Evolutionary conservation across 2,888 invertebrate species (phyloP).

Genomic region (Plagodis pulveraria): DNA sequence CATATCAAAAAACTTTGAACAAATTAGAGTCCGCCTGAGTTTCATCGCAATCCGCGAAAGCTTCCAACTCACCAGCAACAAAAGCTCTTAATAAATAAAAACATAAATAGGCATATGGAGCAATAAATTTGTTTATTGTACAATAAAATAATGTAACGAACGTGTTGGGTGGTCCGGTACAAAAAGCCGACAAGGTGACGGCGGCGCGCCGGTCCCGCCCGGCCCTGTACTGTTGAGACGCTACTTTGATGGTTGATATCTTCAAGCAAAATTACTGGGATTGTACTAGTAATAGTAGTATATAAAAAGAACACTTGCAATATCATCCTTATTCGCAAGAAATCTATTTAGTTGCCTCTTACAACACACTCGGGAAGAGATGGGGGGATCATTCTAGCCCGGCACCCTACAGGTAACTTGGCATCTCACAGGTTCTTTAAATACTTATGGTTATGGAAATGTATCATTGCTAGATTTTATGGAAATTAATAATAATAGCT

Average conservation of each 20-base stretch:
- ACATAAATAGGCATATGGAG: constrained; percentile 82
- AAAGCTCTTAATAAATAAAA: constrained; percentile 80
- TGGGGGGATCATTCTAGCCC: too few relatives aligned
- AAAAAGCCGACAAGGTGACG: constrained; percentile 72
- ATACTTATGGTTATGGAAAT: too few relatives aligned
- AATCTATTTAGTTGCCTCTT: too few relatives aligned
- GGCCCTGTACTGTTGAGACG: constrained; percentile 56
- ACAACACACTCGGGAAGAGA: too few relatives aligned
- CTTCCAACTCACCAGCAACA: constrained; percentile 68
- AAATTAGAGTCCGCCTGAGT: neutral
- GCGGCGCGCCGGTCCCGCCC: constrained; percentile 52
- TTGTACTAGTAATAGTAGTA: too few relatives aligned
- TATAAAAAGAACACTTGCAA: too few relatives aligned
- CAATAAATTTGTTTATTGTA: constrained; percentile 84
- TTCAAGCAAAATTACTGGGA: constrained; percentile 6
- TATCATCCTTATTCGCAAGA: too few relatives aligned
- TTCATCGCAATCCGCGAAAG: constrained; percentile 53
- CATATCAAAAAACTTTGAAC: too few relatives aligned
- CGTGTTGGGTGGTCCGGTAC: constrained; percentile 79
- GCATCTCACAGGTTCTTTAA: too few relatives aligned
- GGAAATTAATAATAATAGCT: too few relatives aligned
- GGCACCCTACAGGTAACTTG: too few relatives aligned
- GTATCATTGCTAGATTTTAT: too few relatives aligned
- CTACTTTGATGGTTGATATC: constrained; percentile 25
- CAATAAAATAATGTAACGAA: constrained; percentile 82